Evolutionary conservation across 1,140 invertebrate genomes (phyloP).

Genomic region (Geopemphigus sp.): DNA sequence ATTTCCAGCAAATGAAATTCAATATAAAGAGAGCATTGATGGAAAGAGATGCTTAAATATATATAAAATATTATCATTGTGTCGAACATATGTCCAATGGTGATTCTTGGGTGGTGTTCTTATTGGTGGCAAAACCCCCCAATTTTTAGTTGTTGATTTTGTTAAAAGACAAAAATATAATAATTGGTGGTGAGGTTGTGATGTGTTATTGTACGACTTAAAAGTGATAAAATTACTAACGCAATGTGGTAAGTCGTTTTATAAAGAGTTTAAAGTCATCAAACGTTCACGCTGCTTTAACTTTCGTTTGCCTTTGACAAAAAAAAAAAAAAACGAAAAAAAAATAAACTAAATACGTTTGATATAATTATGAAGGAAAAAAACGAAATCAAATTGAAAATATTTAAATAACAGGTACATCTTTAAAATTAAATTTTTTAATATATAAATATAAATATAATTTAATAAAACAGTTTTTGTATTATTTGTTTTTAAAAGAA

Average conservation of each 20-base stretch:
- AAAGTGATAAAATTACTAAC: conserved; percentile 23
- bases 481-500: conserved; percentile 18
- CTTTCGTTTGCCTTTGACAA: neutral
- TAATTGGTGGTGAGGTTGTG: conserved; percentile 5
- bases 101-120: neutral
- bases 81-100: neutral
- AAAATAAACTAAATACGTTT: conserved; percentile 29
- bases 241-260: conserved; percentile 43
- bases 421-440: conserved; percentile 29
- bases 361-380: conserved; percentile 41
- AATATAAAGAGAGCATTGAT: conserved; percentile 30
- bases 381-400: conserved; percentile 35
- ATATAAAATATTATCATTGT: conserved; percentile 18
- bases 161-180: neutral
- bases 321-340: conserved; percentile 2
- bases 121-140: conserved; percentile 11
- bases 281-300: neutral
- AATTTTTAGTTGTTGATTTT: conserved; percentile 5
- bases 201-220: too few species aligned
- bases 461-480: conserved; percentile 24
- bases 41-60: conserved; percentile 4
- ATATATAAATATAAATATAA: conserved; percentile 31
- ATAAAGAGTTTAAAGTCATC: conserved; percentile 1
- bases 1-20: conserved; percentile 41
- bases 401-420: conserved; percentile 33